Evolutionary conservation across 2,888 invertebrate species (phyloP), one percentile per base, ranked within the genome.

Genomic region (Rhimphoctona megacephalus): DNA sequence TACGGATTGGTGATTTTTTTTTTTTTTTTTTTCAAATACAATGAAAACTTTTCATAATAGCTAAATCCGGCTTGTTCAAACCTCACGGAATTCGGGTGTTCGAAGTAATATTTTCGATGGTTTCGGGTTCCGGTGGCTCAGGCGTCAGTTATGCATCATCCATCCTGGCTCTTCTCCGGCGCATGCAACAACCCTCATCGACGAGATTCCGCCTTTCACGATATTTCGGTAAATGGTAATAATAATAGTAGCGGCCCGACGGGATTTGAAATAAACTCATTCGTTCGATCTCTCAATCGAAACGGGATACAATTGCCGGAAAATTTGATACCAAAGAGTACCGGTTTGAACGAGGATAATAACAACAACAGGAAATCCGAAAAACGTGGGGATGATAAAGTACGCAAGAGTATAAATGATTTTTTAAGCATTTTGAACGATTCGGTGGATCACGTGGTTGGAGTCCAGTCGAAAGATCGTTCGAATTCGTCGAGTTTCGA

Each of bases 211-310:
- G 14, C 73, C 46, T 54, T 54, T 9, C 70, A 19, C 14, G 80
- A 86, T 52, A 70, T 54, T 72, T 25, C 79, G 36, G 17, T 66
- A 25, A 81, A 67, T 22, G 66, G 11, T 19, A 73, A 73, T 17
- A 52, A n/a, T n/a, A 72, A 14, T 6, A 39, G 19, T 19, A 46
- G 46, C 61, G 73, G 30, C 30, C 67, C 39, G 1, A 17, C 36
- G 7, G n/a, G 39, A 9, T 85, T 85, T 61, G 85, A 87, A 3
- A 64, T 87, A 70, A 87, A 85, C 72, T 85, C 86, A 6, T 87
- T 87, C 72, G 82, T 87, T 36, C 87, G 87, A n/a, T 87, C 87
- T 25, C 25, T 85, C 39, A 87, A 87, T 72, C 87, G 78, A 8
- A 76, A 77, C 25, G 87, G 76, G 22, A 80, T 79, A 33, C 84